Percentiles rank a stretch among this genome's conserved stretches.
Conservation (phyloP, 2,797 vertebrate species). For the Peromyscus attwateri region DNA sequence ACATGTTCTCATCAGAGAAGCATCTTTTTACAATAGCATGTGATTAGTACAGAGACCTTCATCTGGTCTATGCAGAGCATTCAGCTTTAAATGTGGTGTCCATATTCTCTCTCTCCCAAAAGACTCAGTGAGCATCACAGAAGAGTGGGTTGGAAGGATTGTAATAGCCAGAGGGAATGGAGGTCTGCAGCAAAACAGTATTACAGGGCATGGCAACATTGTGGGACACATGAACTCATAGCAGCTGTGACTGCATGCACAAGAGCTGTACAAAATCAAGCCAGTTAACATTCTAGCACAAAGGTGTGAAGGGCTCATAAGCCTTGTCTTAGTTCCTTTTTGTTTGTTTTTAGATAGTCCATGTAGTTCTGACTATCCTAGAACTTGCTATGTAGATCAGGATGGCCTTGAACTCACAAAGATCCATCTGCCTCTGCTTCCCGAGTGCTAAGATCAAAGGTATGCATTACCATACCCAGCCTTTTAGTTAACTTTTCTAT, state of each 20-base stretch:
- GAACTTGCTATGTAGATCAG: background rate
- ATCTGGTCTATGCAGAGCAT: background rate
- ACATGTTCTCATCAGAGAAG: background rate
- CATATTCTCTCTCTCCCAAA: too few relatives aligned
- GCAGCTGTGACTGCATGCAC: background rate
- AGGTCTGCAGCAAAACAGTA: too few relatives aligned
- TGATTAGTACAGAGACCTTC: background rate
- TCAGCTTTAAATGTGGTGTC: background rate
- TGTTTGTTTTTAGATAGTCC: background rate
- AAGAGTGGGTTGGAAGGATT: background rate
- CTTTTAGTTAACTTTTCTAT: background rate
- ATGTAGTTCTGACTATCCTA: background rate
- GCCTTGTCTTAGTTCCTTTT: too few relatives aligned
- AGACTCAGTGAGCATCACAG: too few relatives aligned
- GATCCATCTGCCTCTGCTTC: background rate
- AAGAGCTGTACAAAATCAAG: background rate
- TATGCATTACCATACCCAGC: background rate
- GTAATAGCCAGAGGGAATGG: background rate
- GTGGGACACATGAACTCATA: background rate
- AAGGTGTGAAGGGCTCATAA: background rate
- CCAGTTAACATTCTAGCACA: background rate
- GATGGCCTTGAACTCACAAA: background rate
- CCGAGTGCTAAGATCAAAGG: background rate
- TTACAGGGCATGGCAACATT: background rate
- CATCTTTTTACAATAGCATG: background rate